Evolutionary conservation across 2,113 vertebrate genomes (phyloP), one percentile per base, ranked within the genome.

Genomic region (Ctenomys sociabilis): DNA sequence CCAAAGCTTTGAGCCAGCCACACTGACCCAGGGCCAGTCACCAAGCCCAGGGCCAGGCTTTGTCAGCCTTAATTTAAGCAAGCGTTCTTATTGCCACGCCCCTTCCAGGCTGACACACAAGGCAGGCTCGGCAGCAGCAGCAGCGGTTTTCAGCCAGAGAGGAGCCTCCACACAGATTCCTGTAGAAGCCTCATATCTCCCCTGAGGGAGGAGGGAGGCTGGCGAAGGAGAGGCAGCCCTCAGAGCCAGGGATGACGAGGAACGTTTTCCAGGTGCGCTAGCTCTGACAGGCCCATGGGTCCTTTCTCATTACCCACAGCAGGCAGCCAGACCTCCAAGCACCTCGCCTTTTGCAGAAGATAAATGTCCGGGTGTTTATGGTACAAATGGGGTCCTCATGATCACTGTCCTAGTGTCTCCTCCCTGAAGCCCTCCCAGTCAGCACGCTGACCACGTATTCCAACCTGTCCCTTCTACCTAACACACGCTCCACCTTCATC

Each of bases 61-160:
- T 43, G 63, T 78, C 93, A 80, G 80, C 92, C 87, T 94, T 96
- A 86, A 91, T 86, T 96, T 94, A 96, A 97, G 91, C 85, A 66
- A 45, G 35, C 80, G 89, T 59, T 95, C 96, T 97, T 86, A 95
- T 68, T 84, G 2, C 91, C 66, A 0, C 14, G 6, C 83, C 66
- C 89, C 14, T 57, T 94, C 82, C 84, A 75, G 61, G 66, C 87
- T 35, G 87, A 52, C 12, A 10, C 81, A 7, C 43, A 78, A 49
- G 75, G 81, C 84, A 88, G 90, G 81, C 49, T 49, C 21, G 1
- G 63, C 95, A 77, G 57, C 90, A 1, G 63, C 95, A 77, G 57
- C 90, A 84, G 94, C 91, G 49, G 26, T 73, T 91, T 40, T 72
- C 45, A 94, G 93, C 77, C 88, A 28, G 1, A 1, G 81, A 75